Evolutionary conservation across 2,113 vertebrate genomes (phyloP).

Genomic region (Saguinus imperator): DNA sequence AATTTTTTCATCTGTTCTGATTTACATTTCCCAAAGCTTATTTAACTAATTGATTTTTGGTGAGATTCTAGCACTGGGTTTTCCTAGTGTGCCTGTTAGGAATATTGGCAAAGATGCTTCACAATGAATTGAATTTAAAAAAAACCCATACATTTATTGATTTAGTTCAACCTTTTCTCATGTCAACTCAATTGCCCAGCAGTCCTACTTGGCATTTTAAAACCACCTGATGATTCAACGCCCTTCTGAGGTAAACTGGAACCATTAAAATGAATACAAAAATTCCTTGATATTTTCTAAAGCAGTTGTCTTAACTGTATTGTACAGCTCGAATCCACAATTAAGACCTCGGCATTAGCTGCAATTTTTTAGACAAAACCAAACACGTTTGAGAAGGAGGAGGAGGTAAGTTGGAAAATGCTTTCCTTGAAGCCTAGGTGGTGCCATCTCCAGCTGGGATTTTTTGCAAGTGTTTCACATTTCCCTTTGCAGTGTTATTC

Average conservation of each 20-base stretch:
- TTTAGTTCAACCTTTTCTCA: slow-evolving; percentile 12
- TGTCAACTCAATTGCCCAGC: not conserved
- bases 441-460: slow-evolving; percentile 11
- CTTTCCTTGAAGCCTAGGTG: not conserved
- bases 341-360: not conserved
- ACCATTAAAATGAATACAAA: slow-evolving; percentile 12
- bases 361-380: not conserved
- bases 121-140: slow-evolving; percentile 13
- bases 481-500: not conserved
- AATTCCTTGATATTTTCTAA: not conserved
- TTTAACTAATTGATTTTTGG: slow-evolving; percentile 33
- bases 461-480: slow-evolving; percentile 55
- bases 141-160: not conserved
- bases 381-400: not conserved
- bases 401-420: not conserved
- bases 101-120: slow-evolving; percentile 8
- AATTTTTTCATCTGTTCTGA: not conserved
- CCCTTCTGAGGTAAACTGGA: not conserved
- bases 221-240: slow-evolving; percentile 21
- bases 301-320: not conserved
- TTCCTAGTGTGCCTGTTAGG: not conserved
- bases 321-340: not conserved
- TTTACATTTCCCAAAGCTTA: slow-evolving; percentile 3
- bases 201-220: slow-evolving; percentile 13
- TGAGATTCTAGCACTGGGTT: not conserved